phyloP scores from a whole-genome alignment of 2,888 invertebrate genomes.

The Mellilla xanthometata region DNA sequence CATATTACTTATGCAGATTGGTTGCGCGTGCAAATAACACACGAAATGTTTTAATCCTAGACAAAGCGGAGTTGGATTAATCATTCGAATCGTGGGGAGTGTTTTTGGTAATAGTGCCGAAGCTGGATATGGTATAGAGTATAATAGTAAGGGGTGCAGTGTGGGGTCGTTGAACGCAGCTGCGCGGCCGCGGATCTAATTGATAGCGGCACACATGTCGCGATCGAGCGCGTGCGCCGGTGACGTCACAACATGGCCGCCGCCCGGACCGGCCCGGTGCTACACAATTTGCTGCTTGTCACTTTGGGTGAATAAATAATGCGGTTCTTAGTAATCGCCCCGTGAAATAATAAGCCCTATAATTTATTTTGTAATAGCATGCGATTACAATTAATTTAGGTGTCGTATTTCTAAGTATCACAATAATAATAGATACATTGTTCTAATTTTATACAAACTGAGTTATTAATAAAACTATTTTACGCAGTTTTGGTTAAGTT shows the following conservation, averaged over 20 bases:
- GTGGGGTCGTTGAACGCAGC: slow-evolving; percentile 74
- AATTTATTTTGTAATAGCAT: neutral
- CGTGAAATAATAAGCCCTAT: slow-evolving; percentile 4
- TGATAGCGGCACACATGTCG: slow-evolving; percentile 66
- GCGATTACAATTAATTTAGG: neutral
- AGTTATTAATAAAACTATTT: too few relatives aligned
- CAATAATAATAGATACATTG: too few relatives aligned
- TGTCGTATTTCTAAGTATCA: neutral
- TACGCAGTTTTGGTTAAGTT: too few relatives aligned
- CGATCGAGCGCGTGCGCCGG: slow-evolving; percentile 52
- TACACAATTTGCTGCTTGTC: slow-evolving; percentile 8
- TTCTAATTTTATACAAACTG: too few relatives aligned
- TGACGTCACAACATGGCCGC: slow-evolving; percentile 49
- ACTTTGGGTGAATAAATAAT: slow-evolving; percentile 26
- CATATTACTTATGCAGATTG: slow-evolving; percentile 61
- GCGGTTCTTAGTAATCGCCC: slow-evolving; percentile 7
- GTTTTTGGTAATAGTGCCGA: slow-evolving; percentile 49
- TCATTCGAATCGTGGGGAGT: slow-evolving; percentile 67
- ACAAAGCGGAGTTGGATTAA: slow-evolving; percentile 71
- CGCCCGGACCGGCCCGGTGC: slow-evolving; percentile 26
- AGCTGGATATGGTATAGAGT: slow-evolving; percentile 7
- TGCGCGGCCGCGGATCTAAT: slow-evolving; percentile 74
- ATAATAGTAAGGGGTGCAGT: slow-evolving; percentile 41
- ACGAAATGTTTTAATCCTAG: slow-evolving; percentile 57
- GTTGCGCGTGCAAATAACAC: slow-evolving; percentile 62